Percentiles rank a stretch among this genome's conserved stretches.
Conservation (phyloP, 2,888 invertebrate species). For the Tiliacea citrago region DNA sequence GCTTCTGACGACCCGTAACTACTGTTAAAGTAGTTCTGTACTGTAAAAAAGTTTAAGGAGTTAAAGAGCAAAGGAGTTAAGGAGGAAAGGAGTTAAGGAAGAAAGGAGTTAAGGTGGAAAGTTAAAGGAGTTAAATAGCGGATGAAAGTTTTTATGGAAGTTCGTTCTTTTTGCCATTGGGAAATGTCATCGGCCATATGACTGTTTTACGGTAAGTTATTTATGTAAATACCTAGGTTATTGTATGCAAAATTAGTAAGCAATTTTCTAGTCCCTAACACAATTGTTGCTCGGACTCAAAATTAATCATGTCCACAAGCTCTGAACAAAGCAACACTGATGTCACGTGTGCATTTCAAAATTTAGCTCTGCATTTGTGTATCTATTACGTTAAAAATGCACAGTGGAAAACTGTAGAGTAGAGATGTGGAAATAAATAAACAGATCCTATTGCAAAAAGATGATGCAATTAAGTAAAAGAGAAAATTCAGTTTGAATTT, state of each 20-base stretch:
- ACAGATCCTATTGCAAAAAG: neutral
- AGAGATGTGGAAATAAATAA: constrained; percentile 8
- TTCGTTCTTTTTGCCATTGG: neutral
- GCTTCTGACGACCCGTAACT: no score
- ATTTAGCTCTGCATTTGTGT: constrained; percentile 31
- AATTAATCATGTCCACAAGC: constrained; percentile 40
- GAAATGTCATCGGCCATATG: neutral
- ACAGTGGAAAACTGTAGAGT: constrained; percentile 13
- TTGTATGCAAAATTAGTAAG: neutral
- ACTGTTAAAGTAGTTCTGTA: no score
- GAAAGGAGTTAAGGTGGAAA: no score
- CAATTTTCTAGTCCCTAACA: constrained; percentile 19
- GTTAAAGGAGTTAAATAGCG: neutral
- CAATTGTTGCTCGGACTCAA: constrained; percentile 28
- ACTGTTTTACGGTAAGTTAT: neutral
- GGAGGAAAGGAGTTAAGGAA: no score
- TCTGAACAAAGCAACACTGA: constrained; percentile 36
- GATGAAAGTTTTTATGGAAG: neutral
- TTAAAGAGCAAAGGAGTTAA: neutral
- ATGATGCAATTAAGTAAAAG: neutral
- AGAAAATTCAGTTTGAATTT: neutral
- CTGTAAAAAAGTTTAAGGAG: no score
- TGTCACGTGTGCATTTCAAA: constrained; percentile 35
- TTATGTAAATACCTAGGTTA: neutral
- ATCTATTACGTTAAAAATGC: constrained; percentile 26